These are phyloP conservation scores for Drosophila oshimai DNA, from an alignment of 1,140 invertebrate species.

Conservation along the genomic window DNA sequence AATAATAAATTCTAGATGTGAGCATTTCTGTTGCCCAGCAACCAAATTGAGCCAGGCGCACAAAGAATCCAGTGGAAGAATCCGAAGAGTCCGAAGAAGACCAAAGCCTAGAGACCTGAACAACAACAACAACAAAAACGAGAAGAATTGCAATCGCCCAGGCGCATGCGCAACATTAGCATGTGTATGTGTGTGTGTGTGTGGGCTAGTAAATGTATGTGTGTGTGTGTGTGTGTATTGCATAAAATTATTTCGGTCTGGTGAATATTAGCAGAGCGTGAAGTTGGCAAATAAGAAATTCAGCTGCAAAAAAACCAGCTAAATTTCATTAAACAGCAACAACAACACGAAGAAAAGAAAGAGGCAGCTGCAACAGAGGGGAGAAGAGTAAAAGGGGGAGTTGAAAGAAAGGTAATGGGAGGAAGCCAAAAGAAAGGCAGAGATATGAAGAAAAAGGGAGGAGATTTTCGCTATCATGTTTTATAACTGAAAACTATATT, in stretches of 20 bases:
- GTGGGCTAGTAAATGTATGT: slow-evolving; percentile 7
- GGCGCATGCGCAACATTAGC: slow-evolving; percentile 61
- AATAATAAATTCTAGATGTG: slow-evolving; percentile 66
- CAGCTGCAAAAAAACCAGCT: slow-evolving; percentile 58
- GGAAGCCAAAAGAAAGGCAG: slow-evolving; percentile 11
- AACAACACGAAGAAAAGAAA: slow-evolving; percentile 37
- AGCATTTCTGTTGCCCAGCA: slow-evolving; percentile 65
- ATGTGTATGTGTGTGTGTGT: not conserved
- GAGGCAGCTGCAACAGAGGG: slow-evolving; percentile 32
- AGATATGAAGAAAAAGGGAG: not conserved
- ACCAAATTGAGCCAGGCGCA: slow-evolving; percentile 58
- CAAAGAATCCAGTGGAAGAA: slow-evolving; percentile 48
- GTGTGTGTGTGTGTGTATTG: slow-evolving; percentile 70
- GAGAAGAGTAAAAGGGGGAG: slow-evolving; percentile 6
- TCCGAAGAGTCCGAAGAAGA: slow-evolving; percentile 12
- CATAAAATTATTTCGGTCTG: slow-evolving; percentile 83
- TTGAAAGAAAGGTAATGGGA: not conserved
- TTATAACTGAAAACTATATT: not conserved
- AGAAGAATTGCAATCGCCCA: slow-evolving; percentile 49
- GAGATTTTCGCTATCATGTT: not conserved
- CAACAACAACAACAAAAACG: slow-evolving; percentile 35
- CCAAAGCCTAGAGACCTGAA: slow-evolving; percentile 22
- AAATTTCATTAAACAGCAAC: slow-evolving; percentile 74
- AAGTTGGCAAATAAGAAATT: slow-evolving; percentile 82
- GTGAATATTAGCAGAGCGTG: slow-evolving; percentile 82